Base-by-base conservation (phyloP, 2,888 invertebrate genomes). In the Chirona hameri region DNA sequence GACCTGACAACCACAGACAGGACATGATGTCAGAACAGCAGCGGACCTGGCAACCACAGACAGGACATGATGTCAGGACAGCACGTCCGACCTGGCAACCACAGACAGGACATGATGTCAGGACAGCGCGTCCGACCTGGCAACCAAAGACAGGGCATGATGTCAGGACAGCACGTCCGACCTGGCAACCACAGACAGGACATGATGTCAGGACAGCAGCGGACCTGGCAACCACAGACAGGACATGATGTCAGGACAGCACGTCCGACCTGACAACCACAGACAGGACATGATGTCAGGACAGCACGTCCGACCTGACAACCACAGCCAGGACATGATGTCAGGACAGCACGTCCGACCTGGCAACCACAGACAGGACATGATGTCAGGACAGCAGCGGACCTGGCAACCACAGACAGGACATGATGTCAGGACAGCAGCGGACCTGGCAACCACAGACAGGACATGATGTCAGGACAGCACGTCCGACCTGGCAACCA, bases 111-210 rank as follows among this genome's bases (percentile, higher is more conserved):
- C 39, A 39, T 69, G 69, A 69, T n/a, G n/a, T 69, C 69, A 69
- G 85, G 89, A 92, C 83, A 91, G 88, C 52, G 91, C 90, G 82
- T 91, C 91, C 4, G 84, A 84, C 24, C 80, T 80, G 80, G n/a
- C 9, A 21, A 46, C 72, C 29, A 46, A 9, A 10, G n/a, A 27
- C n/a, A 69, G 27, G 27, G 39, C 39, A 39, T 69, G 69, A 69
- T n/a, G n/a, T 69, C 69, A 69, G 85, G 89, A 92, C 83, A 91
- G 88, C 52, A 91, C 90, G 82, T 91, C 91, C 4, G 84, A 84
- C 24, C 80, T 80, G 80, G n/a, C 9, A 21, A 46, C 72, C 29
- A 46, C 69, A 10, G n/a, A 27, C n/a, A 69, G 27, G 27, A 7
- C 39, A 39, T 69, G 69, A 69, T n/a, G n/a, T 69, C 69, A 69